Conservation (phyloP, 2,797 vertebrate genomes). For the Tenualosa thibaudeaui region DNA sequence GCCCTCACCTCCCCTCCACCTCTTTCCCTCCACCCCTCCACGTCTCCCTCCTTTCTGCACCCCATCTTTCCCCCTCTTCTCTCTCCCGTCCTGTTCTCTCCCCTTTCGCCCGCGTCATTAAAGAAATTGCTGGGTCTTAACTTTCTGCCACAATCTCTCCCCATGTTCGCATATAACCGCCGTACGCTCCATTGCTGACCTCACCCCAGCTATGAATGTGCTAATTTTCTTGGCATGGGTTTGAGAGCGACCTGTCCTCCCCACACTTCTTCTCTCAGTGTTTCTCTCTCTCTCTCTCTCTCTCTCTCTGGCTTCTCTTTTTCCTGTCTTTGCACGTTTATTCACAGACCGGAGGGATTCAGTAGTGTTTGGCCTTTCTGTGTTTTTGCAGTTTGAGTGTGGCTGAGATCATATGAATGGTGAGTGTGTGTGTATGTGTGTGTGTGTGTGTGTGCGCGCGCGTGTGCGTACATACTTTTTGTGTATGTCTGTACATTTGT, state of each 20-base stretch:
- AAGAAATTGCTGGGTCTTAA: neutral
- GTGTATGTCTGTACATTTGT: neutral
- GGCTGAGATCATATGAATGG: neutral
- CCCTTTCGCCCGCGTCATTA: conserved; percentile 28
- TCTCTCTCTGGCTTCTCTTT: neutral
- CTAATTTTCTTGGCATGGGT: neutral
- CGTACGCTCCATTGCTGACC: neutral
- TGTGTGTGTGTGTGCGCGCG: neutral
- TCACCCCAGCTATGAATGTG: neutral
- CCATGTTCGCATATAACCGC: neutral
- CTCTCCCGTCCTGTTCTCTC: neutral
- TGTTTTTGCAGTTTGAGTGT: neutral
- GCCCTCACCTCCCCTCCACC: neutral
- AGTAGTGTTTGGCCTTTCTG: neutral
- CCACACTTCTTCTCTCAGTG: neutral
- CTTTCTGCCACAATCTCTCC: neutral
- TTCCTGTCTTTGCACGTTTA: neutral
- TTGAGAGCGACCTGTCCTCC: neutral
- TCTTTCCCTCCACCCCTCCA: neutral
- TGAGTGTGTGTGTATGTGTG: neutral
- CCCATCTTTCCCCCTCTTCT: neutral
- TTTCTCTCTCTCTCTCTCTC: neutral
- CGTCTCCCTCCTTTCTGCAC: neutral
- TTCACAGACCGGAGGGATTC: neutral
- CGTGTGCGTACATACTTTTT: neutral